These are phyloP conservation scores for Thamnophis sirtalis DNA, from an alignment of 2,113 vertebrate genomes.

Conservation along the genomic window DNA sequence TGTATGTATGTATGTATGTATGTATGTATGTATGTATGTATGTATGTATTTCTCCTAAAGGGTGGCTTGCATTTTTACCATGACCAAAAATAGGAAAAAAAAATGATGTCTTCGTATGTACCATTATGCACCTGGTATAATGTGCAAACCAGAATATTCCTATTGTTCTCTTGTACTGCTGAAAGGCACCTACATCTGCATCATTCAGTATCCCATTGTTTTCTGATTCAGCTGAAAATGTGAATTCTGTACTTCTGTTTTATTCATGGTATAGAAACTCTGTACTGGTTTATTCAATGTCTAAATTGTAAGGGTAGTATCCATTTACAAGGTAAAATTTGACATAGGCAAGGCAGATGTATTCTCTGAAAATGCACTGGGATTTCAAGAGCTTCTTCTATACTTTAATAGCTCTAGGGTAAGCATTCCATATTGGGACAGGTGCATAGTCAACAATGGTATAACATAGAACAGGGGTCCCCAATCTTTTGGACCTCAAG, in stretches of 20 bases:
- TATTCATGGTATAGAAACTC: not conserved
- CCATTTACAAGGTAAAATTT: not conserved
- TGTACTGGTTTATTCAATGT: not conserved
- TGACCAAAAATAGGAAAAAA: constrained; percentile 27
- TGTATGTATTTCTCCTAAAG: constrained; percentile 42
- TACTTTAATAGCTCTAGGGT: not conserved
- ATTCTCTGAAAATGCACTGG: not conserved
- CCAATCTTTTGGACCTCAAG: too few species aligned
- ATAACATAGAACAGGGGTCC: not conserved
- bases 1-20: too few species aligned
- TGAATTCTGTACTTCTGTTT: not conserved
- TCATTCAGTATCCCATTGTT: not conserved
- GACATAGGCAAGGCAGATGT: not conserved
- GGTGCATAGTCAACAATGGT: not conserved
- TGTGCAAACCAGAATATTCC: not conserved
- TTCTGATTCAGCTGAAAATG: not conserved
- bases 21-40: not conserved
- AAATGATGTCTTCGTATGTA: not conserved
- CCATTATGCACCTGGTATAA: not conserved
- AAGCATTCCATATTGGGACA: not conserved
- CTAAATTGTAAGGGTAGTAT: not conserved
- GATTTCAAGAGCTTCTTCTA: not conserved
- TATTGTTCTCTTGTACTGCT: not conserved
- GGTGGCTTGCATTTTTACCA: constrained; percentile 4
- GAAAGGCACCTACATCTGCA: not conserved